Evolutionary conservation across 2,888 invertebrate species (phyloP), one percentile per base, ranked within the genome.

Genomic region (Liopterus haemorrhoidalis): DNA sequence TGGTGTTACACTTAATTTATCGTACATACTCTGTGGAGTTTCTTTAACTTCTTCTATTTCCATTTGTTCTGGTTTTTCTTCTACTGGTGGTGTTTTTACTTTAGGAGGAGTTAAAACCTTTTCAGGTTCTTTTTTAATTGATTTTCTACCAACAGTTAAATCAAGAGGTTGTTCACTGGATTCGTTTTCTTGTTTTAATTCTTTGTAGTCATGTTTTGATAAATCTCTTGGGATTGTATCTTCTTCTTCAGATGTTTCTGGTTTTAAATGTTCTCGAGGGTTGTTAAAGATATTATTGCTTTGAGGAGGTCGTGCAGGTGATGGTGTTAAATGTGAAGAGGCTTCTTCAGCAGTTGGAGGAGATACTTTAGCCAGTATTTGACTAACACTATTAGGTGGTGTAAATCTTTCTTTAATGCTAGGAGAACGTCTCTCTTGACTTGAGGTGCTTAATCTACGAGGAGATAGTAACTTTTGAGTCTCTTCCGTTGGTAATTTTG

Each of bases 121-220:
- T 6, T 15, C 22, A 18, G 42, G 30, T 38, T 44, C 44, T 39
- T 37, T n/a, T 28, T 40, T 44, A 27, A 21, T 16, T 62, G 63
- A 68, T 61, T 80, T 78, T 49, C 73, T 69, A 19, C 76, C 70
- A 15, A 84, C 71, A 37, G 85, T 81, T 51, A 89, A 69, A 66
- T 89, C 89, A 31, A 89, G 66, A 0, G 89, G 88, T 60, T 82
- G 79, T 48, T 84, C 82, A 4, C 70, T 69, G 39, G 70, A 68
- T 46, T 74, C 72, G 56, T 70, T 53, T 20, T 54, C 58, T 48
- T 57, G 59, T 21, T 55, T 57, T 19, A 51, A 49, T 6, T 51
- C 44, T 9, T 62, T 53, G 8, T 48, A 70, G 8, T 66, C 64
- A 25, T 24, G 55, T 8, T 54, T 57, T 0, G 62, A 60, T 35